Evolutionary conservation across 2,113 vertebrate species (phyloP), one percentile per base, ranked within the genome.

Genomic region (Corydoras maculifer): DNA sequence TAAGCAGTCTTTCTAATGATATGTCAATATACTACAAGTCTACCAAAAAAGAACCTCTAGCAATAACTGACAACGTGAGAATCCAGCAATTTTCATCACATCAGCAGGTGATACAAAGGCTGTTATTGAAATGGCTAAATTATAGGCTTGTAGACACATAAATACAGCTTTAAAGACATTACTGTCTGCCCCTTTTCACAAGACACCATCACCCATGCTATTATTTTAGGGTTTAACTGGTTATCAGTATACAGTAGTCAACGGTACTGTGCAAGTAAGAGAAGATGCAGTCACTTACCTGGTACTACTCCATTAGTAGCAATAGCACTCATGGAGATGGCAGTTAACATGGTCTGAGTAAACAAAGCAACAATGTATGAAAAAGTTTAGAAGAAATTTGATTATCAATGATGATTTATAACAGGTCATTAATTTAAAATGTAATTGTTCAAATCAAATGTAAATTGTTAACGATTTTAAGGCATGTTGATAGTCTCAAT

Each of bases 261-360:
- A 43, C 2, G 7, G 7, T 43, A 43, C 7, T 43, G 35, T 43
- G 35, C 35, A 43, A 43, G 2, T 43, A 8, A 82, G 72, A 84
- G 70, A 82, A 77, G 3, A 80, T 80, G 79, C 70, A 3, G 3
- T 53, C 6, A 48, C 72, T 76, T 91, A 99, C 97, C 97, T 92
- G 97, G 97, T 78, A 99, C 97, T 8, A 99, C 97, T 68, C 97
- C 97, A 69, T 99, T 99, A 81, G 97, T 99, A 25, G 97, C 97
- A 2, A 99, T 97, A 0, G 97, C 97, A 3, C 97, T 99, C 97
- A 99, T 99, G 15, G 97, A 99, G 83, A 99, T 99, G 84, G 97
- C 97, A 10, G 97, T 99, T 88, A 99, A 91, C 97, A 99, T 98
- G 6, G 97, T 98, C 96, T 98, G 57, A 11, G 65, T 57, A 29